phyloP scores from a whole-genome alignment of 1,140 invertebrate genomes.

The Liolophura sinensis region DNA sequence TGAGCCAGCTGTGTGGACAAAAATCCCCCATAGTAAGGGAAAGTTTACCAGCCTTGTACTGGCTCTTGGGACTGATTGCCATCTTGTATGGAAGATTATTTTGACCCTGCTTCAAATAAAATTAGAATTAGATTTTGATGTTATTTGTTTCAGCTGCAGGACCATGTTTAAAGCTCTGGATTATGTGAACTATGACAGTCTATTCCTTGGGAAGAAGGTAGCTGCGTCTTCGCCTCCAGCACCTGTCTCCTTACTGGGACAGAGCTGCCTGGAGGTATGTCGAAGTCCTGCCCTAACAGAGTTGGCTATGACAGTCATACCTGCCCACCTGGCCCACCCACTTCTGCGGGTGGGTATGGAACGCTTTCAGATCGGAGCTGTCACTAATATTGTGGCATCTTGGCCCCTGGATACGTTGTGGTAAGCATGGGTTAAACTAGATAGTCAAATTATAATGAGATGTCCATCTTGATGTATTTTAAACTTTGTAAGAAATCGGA shows the following conservation, averaged over 20 bases:
- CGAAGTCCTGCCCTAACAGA: slow-evolving; percentile 11
- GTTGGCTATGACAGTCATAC: slow-evolving; percentile 23
- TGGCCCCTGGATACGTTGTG: slow-evolving; percentile 35
- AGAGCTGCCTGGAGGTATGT: slow-evolving; percentile 18
- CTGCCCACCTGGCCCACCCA: slow-evolving; percentile 26
- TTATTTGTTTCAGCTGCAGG: too few relatives aligned
- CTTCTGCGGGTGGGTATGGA: slow-evolving; percentile 28
- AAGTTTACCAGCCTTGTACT: too few relatives aligned
- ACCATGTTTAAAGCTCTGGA: slow-evolving; percentile 40
- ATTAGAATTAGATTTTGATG: too few relatives aligned
- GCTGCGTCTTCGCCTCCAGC: slow-evolving; percentile 5
- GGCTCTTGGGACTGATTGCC: too few relatives aligned
- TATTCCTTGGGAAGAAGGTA: slow-evolving; percentile 19
- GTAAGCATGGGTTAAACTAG: slow-evolving; percentile 17
- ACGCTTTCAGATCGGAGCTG: slow-evolving; percentile 22
- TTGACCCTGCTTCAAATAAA: too few relatives aligned
- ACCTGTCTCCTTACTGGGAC: slow-evolving; percentile 17
- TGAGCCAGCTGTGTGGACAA: too few relatives aligned
- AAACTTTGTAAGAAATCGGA: neutral
- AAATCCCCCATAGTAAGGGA: too few relatives aligned
- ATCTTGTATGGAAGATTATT: too few relatives aligned
- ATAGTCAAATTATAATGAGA: neutral
- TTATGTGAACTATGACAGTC: slow-evolving; percentile 29
- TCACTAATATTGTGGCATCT: slow-evolving; percentile 31
- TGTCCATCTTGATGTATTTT: neutral